These are phyloP conservation scores for Brotogeris chrysoptera DNA, from an alignment of 2,797 vertebrate genomes.

Conservation along the genomic window DNA sequence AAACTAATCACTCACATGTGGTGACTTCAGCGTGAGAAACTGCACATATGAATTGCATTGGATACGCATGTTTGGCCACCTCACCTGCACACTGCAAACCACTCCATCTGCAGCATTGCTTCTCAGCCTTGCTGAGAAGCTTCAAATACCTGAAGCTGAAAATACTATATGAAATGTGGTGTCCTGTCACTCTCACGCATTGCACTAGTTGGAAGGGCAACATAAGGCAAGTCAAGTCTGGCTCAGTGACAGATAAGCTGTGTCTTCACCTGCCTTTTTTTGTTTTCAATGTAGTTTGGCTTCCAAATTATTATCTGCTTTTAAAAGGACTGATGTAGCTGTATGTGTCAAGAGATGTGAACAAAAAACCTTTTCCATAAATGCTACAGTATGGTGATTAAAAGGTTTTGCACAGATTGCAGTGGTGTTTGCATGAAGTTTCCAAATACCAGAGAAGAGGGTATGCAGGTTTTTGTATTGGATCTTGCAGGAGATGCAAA, in stretches of 20 bases:
- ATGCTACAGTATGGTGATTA: background rate
- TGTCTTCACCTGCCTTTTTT: background rate
- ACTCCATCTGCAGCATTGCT: background rate
- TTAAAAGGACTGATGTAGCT: background rate
- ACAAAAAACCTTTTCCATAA: background rate
- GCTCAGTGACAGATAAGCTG: background rate
- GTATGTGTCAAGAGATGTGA: background rate
- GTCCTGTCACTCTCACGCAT: background rate
- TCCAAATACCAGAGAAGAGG: background rate
- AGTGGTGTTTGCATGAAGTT: background rate
- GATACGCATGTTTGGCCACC: accelerated
- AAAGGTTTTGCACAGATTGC: background rate
- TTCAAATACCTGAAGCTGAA: background rate
- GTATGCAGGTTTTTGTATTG: background rate
- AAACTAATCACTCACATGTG: background rate
- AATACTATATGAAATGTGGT: background rate
- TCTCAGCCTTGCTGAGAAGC: background rate
- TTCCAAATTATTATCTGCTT: background rate
- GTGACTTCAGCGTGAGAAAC: background rate
- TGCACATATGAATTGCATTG: background rate
- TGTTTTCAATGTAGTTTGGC: background rate
- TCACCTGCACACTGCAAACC: background rate
- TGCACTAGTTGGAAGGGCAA: background rate
- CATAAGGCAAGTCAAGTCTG: background rate
- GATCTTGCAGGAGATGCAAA: background rate